Evolutionary conservation across 2,888 invertebrate genomes (phyloP), one percentile per base, ranked within the genome.

Genomic region (Dasypogon diadema): DNA sequence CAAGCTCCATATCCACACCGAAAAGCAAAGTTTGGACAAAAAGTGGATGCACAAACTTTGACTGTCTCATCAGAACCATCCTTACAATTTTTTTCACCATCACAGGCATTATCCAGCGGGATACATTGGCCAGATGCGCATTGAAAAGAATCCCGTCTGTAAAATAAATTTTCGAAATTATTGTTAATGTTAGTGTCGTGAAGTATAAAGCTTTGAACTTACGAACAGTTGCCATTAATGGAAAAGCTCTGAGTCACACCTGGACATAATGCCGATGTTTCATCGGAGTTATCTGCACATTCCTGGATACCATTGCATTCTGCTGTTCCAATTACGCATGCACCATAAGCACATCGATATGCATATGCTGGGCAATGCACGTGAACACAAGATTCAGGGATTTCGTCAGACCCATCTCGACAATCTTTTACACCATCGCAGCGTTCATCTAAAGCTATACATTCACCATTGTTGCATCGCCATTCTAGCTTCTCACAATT

Each of bases 361-460:
- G 89, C 86, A 79, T 87, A 88, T 0, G 82, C 77, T 0, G 87
- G 87, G 80, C 92, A 92, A 77, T 80, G 63, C 0, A 77, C 30
- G n/a, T 82, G 78, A 12, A 83, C 78, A 55, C 86, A 86, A 10
- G 76, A 77, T 42, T 80, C 73, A 0, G 81, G 79, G 5, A 80
- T 83, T 77, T 85, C 85, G 77, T 85, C 85, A 0, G 84, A 82
- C 0, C 81, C 81, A 79, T 85, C 85, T 0, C 78, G 74, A 30
- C 85, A 85, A 70, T 85, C 78, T 5, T 77, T 75, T 0, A 54
- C 58, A 0, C 85, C 85, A 65, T 85, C 81, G 75, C 85, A 85
- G 2, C 78, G 77, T 1, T 80, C 77, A 12, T 79, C 81, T 2
- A 51, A 51, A 0, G 79, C 77, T 16, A 85, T 82, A 74, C 85